Percentiles rank a stretch among this genome's conserved stretches.
These are phyloP conservation scores for Artibeus lituratus DNA, from an alignment of 2,797 vertebrate genomes.

Conservation along the genomic window DNA sequence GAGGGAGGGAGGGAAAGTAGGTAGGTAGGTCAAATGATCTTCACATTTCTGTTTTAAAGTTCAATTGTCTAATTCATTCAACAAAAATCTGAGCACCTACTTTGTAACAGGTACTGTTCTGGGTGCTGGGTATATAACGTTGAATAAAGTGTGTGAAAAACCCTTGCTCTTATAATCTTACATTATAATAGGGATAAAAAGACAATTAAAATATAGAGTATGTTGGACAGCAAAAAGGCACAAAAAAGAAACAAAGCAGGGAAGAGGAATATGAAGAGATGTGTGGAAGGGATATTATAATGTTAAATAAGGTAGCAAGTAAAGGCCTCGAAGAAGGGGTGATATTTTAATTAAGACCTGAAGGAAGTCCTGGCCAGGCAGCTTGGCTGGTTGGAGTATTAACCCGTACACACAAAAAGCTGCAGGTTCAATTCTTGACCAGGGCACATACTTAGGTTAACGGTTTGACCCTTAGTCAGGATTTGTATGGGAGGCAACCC, in stretches of 20 bases:
- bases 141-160: conserved; percentile 30
- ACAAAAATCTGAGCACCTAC: conserved; percentile 17
- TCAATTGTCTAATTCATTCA: neutral
- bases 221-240: neutral
- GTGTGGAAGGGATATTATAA: neutral
- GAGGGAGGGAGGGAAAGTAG: too few relatives aligned
- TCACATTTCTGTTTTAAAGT: neutral
- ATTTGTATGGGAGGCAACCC: neutral
- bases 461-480: neutral
- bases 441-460: neutral
- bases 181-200: neutral
- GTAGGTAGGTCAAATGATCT: neutral
- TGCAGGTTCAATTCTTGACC: neutral
- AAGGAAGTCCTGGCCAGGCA: neutral
- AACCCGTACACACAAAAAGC: neutral
- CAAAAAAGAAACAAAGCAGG: neutral
- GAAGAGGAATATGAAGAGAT: neutral
- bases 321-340: neutral
- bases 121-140: neutral
- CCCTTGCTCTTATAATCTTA: neutral
- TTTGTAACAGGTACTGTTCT: neutral
- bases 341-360: neutral
- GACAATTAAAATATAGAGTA: neutral
- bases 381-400: neutral
- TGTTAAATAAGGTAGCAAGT: neutral